A percentile compares a stretch with the other conserved stretches of the same genome.
Evolutionary conservation across 2,888 invertebrate genomes (phyloP).

Genomic region (Zhuqinia jingwanae): DNA sequence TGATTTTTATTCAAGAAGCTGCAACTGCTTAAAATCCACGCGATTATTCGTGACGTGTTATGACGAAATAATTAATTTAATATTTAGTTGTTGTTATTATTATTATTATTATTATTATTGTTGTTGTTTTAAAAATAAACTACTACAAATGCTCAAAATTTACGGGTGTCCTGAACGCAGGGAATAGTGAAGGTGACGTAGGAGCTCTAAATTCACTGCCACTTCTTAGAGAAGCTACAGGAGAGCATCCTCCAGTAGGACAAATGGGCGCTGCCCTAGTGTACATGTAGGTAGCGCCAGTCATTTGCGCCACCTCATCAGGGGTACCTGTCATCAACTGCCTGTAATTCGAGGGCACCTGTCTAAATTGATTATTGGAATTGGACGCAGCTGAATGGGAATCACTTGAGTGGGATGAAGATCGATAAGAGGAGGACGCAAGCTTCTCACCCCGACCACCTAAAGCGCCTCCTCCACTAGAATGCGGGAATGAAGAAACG

Average conservation of each 20-base stretch:
- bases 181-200: not conserved
- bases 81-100: too few species aligned
- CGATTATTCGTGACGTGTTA: too few species aligned
- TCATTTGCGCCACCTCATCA: constrained; percentile 57
- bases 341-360: constrained; percentile 46
- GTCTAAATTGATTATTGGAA: not conserved
- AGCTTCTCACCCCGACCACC: not conserved
- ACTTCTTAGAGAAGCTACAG: not conserved
- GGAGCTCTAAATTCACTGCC: constrained; percentile 25
- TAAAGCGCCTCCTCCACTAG: not conserved
- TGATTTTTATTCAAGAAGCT: too few species aligned
- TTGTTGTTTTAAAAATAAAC: not conserved
- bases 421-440: not conserved
- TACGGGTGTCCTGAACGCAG: not conserved
- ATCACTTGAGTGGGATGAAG: constrained; percentile 19
- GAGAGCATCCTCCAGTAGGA: constrained; percentile 39
- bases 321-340: constrained; percentile 52
- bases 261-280: constrained; percentile 41
- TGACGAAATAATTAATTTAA: too few species aligned
- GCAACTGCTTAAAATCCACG: too few species aligned
- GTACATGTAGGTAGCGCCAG: constrained; percentile 50
- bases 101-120: too few species aligned
- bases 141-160: constrained; percentile 52
- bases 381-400: constrained; percentile 15
- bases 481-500: constrained; percentile 2